phyloP scores from a whole-genome alignment of 2,113 vertebrate genomes.

The Crotophaga sulcirostris region DNA sequence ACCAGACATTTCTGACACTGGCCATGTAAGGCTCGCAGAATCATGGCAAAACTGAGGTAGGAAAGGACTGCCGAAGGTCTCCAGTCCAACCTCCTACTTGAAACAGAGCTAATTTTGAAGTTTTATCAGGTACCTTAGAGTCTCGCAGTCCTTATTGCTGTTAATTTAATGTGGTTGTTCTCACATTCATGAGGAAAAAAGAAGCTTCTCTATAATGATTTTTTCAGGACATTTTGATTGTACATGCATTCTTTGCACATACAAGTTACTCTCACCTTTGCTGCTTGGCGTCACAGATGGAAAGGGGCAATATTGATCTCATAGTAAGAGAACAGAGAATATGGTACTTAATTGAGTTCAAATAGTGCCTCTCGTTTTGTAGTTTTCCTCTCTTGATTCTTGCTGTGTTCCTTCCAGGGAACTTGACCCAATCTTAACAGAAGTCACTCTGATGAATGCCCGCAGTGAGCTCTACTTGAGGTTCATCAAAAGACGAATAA shows the following conservation, averaged over 20 bases:
- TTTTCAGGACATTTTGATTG: background rate
- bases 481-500: conserved; percentile 89
- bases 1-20: background rate
- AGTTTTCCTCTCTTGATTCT: background rate
- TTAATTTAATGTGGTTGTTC: background rate
- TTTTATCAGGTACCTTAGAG: background rate
- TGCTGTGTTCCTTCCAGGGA: conserved; percentile 76
- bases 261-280: background rate
- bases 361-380: background rate
- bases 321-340: background rate
- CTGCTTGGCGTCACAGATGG: fast-evolving
- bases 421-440: conserved; percentile 90
- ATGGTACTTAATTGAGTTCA: background rate
- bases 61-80: background rate
- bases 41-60: background rate
- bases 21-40: background rate
- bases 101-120: background rate
- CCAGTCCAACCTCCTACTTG: background rate
- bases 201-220: background rate
- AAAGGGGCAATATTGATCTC: background rate
- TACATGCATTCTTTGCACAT: background rate
- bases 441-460: conserved; percentile 97
- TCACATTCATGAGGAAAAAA: background rate
- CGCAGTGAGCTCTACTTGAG: conserved; percentile 94
- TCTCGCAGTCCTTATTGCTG: background rate